Evolutionary conservation across 2,888 invertebrate species (phyloP).

Genomic region (Drosophila neutralis): DNA sequence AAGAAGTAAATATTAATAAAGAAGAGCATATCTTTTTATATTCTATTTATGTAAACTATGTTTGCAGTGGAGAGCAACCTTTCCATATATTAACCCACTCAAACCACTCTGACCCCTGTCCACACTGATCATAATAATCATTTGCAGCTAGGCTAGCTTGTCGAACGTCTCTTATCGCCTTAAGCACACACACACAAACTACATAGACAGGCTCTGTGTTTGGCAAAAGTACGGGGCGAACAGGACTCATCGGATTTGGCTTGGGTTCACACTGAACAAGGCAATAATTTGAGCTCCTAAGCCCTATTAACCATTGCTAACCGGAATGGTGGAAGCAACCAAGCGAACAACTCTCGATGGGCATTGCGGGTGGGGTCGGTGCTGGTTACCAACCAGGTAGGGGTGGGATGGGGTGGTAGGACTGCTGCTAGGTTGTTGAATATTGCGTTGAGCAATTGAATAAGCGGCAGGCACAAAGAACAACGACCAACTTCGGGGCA

Average conservation of each 20-base stretch:
- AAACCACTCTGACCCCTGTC: neutral
- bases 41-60: neutral
- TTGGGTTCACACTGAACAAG: slow-evolving; percentile 79
- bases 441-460: slow-evolving; percentile 74
- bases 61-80: neutral
- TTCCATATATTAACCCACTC: slow-evolving; percentile 23
- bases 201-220: neutral
- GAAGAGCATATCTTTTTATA: too few species aligned
- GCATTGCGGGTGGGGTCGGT: slow-evolving; percentile 10
- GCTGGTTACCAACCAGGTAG: neutral
- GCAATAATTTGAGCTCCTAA: slow-evolving; percentile 80
- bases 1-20: neutral
- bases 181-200: slow-evolving; percentile 15
- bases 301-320: slow-evolving; percentile 80
- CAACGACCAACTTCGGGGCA: slow-evolving; percentile 16
- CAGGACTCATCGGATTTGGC: slow-evolving; percentile 75
- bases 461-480: slow-evolving; percentile 69
- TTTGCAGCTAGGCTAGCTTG: slow-evolving; percentile 24
- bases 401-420: neutral
- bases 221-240: slow-evolving; percentile 36
- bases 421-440: slow-evolving; percentile 9
- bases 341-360: slow-evolving; percentile 51
- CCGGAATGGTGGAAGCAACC: slow-evolving; percentile 75
- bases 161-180: slow-evolving; percentile 36
- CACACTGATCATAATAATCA: slow-evolving; percentile 58